phyloP scores from a whole-genome alignment of 2,113 vertebrate genomes.

The Agelaius tricolor region DNA sequence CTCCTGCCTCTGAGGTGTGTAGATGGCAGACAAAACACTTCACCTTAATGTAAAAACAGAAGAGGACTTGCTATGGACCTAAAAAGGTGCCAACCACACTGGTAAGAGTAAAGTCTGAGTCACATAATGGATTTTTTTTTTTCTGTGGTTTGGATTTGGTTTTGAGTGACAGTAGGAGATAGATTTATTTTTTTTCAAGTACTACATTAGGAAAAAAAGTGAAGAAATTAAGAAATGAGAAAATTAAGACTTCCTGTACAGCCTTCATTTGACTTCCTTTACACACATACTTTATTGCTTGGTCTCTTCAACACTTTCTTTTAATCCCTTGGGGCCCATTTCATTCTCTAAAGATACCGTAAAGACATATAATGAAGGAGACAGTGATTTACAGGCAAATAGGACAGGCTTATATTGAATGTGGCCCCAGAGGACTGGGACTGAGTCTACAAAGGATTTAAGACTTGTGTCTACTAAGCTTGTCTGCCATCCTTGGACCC shows the following conservation, averaged over 20 bases:
- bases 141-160: background rate
- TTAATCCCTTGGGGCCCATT: background rate
- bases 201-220: background rate
- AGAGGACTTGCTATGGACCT: background rate
- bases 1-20: background rate
- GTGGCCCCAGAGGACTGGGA: background rate
- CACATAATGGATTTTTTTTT: background rate
- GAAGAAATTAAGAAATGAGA: slow-evolving; percentile 19
- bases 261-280: background rate
- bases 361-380: background rate
- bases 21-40: background rate
- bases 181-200: background rate
- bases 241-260: background rate
- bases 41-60: background rate
- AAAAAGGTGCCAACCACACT: background rate
- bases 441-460: background rate
- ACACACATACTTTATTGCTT: background rate
- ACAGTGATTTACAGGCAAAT: background rate
- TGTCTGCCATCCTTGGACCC: rapidly evolving
- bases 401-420: background rate
- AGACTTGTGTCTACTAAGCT: background rate
- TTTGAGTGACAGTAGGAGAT: background rate
- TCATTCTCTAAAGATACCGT: background rate
- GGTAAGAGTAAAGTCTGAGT: background rate
- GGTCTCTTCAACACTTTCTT: background rate